Base-by-base conservation (phyloP, 2,113 vertebrate genomes). In the Xenopus laevis region DNA sequence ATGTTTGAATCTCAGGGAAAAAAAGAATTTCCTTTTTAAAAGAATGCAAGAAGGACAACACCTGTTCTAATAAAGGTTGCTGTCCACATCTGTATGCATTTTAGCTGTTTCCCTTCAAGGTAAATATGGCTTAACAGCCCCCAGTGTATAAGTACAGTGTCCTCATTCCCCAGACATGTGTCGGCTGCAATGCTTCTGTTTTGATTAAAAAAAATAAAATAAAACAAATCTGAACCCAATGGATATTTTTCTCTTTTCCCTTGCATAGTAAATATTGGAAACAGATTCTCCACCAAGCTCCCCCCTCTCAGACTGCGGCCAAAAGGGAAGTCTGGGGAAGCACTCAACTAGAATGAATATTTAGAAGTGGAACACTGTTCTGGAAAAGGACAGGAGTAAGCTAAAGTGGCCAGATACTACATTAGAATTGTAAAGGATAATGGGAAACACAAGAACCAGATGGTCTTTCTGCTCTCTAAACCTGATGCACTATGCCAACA, bases 181-280 rank as follows among this genome's bases (percentile, higher is more conserved):
- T 69, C 74, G 70, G 67, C 80, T 16, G 15, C 23, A 78, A 74
- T 65, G 80, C 78, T 80, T 71, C 67, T 80, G 69, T 66, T n/a
- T 72, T 78, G 40, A 81, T 44, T 65, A 77, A 70, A 78, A 15
- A 68, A 11, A 9, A 59, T 69, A 64, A 77, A 70, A 78, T 13
- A 68, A 11, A 9, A 59, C 66, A 64, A 60, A 68, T 72, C 72
- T 40, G 70, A 65, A 81, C 58, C 60, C 4, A 77, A 67, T 65
- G 27, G 67, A 65, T 58, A 40, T 47, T 72, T 46, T 66, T 78
- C 62, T 81, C 67, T 79, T 45, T 72, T 77, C 79, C 78, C 58
- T 78, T 71, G 74, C 23, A 82, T 71, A 77, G 74, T 77, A 77
- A 77, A 77, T 77, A 77, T 77, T 77, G 74, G 74, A 77, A 77